Base-by-base conservation (phyloP, 2,888 invertebrate genomes). In the Dastarcus helophoroides region DNA sequence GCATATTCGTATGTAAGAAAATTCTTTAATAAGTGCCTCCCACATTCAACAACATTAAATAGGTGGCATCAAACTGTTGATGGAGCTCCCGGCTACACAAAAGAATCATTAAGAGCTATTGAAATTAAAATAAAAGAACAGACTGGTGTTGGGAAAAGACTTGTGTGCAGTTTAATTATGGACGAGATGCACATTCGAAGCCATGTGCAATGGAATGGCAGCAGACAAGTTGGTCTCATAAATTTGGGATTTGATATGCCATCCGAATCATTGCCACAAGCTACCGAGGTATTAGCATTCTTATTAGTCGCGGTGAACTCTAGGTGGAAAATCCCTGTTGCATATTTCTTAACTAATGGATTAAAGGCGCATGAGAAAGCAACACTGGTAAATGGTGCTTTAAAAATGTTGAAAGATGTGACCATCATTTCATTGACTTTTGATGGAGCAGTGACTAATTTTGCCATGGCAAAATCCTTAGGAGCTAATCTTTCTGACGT, bases 151-250 rank as follows among this genome's bases (percentile, higher is more conserved):
- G 32, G 23, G 3, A 32, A 32, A 22, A 4, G 15, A 21, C 4
- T 36, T 8, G 11, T 38, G 22, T 24, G 15, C 14, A 21, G 11
- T 11, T 15, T 38, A 22, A 29, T 33, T 9, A 32, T 29, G 17
- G 37, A 35, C 26, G 30, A 37, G 9, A 48, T 45, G 45, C 25
- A 41, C 4, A 44, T 50, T 8, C 29, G 37, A 15, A 30, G 41
- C 34, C 25, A 41, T 17, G 32, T 45, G n/a, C 38, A 43, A 23
- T 44, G 31, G 32, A 26, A 33, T 12, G 38, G 39, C 14, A 28
- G 26, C 14, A 34, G 40, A 25, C 35, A 35, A 25, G 12, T 25
- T 16, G 50, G 48, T 2, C 40, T 37, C 29, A 38, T 48, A 12
- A 37, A 46, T 31, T 33, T 36, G 28, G 44, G 44, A 12, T 38